phyloP scores from a whole-genome alignment of 1,140 invertebrate species.

The Adelges cooleyi region DNA sequence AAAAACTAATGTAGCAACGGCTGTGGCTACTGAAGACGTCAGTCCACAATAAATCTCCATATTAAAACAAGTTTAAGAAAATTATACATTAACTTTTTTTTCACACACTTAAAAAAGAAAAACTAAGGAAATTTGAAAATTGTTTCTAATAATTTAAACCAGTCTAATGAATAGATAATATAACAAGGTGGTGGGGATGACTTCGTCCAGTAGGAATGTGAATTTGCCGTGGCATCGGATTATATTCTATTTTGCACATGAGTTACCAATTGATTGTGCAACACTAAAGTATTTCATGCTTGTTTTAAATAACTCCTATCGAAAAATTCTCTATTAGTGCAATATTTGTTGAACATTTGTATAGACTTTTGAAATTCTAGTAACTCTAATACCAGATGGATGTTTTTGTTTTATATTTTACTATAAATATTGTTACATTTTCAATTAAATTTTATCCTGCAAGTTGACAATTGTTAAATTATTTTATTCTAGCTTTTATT shows the following conservation, averaged over 20 bases:
- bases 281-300: constrained; percentile 14
- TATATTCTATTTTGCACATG: constrained; percentile 16
- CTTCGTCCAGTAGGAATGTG: constrained; percentile 12
- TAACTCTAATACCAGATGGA: constrained; percentile 14
- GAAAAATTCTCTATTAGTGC: constrained; percentile 18
- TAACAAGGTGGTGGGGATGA: constrained; percentile 24
- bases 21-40: constrained; percentile 1
- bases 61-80: neutral
- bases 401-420: constrained; percentile 29
- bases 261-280: constrained; percentile 24
- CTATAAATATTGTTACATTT: constrained; percentile 9
- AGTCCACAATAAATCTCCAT: constrained; percentile 23
- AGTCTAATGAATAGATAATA: constrained; percentile 17
- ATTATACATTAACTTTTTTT: constrained; percentile 9
- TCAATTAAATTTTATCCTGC: constrained; percentile 17
- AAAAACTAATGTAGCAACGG: constrained; percentile 35
- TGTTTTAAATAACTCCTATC: constrained; percentile 1
- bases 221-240: constrained; percentile 6
- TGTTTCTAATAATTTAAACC: constrained; percentile 15
- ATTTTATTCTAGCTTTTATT: constrained; percentile 21
- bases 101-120: constrained; percentile 1
- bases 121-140: constrained; percentile 16
- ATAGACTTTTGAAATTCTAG: constrained; percentile 19
- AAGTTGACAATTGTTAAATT: constrained; percentile 25
- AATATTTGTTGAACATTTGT: constrained; percentile 22